A percentile compares a stretch with the other conserved stretches of the same genome.
Conservation (phyloP, 1,140 invertebrate species). For the Dinoponera quadriceps region DNA sequence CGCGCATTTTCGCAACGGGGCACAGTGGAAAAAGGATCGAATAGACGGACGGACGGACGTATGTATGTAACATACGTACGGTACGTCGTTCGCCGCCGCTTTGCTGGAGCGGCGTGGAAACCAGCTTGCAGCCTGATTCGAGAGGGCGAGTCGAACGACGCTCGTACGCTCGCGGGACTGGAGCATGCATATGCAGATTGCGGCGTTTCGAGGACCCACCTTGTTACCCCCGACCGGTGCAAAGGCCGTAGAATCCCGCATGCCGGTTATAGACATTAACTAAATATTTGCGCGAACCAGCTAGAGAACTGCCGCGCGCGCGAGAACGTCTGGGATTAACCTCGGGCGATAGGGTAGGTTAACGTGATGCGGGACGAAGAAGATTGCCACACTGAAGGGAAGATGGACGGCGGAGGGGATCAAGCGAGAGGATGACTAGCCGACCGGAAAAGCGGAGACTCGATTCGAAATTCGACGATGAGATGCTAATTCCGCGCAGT, state of each 20-base stretch:
- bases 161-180: slow-evolving; percentile 3
- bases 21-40: slow-evolving; percentile 28
- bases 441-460: slow-evolving; percentile 36
- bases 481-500: slow-evolving; percentile 54
- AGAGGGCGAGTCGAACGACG: slow-evolving; percentile 33
- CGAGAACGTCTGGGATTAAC: slow-evolving; percentile 59
- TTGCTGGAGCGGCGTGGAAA: slow-evolving; percentile 9
- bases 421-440: slow-evolving; percentile 23
- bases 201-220: slow-evolving; percentile 46
- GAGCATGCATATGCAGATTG: slow-evolving; percentile 75
- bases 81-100: slow-evolving; percentile 21
- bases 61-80: too few species aligned
- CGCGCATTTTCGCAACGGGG: not conserved
- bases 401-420: slow-evolving; percentile 17
- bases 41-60: slow-evolving; percentile 20
- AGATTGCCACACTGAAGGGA: slow-evolving; percentile 35
- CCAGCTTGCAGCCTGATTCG: not conserved
- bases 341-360: slow-evolving; percentile 39
- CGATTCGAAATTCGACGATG: slow-evolving; percentile 29
- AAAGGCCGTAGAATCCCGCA: slow-evolving; percentile 42
- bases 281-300: slow-evolving; percentile 67
- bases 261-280: slow-evolving; percentile 48
- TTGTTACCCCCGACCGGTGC: slow-evolving; percentile 41
- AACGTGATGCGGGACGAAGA: slow-evolving; percentile 36
- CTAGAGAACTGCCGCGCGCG: slow-evolving; percentile 26